These are phyloP conservation scores for Gambusia yucatana DNA, from an alignment of 2,797 vertebrate species.

Conservation along the genomic window DNA sequence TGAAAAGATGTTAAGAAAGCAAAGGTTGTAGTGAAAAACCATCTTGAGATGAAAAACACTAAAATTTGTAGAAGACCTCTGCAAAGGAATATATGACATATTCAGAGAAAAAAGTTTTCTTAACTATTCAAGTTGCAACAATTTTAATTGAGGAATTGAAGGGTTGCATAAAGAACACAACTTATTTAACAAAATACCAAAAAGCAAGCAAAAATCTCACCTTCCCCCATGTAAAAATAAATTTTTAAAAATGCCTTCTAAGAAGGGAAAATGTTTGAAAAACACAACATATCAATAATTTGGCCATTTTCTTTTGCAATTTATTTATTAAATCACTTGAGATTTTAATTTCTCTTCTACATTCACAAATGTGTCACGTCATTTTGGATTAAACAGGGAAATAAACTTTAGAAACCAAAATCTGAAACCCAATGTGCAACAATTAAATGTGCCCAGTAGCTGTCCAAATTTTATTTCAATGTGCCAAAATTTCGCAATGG, in stretches of 20 bases:
- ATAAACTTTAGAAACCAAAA: not conserved
- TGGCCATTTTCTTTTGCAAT: not conserved
- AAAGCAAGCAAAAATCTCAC: not conserved
- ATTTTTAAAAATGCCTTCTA: not conserved
- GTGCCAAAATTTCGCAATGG: not conserved
- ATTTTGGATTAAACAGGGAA: not conserved
- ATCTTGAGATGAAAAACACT: not conserved
- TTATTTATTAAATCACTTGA: not conserved
- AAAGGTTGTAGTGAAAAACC: not conserved
- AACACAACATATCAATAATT: not conserved
- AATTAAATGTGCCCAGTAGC: not conserved
- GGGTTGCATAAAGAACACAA: not conserved
- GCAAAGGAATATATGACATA: not conserved
- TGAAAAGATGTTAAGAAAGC: not conserved
- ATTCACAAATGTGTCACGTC: not conserved
- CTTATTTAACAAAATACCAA: not conserved
- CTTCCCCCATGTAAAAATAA: not conserved
- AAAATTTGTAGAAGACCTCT: not conserved
- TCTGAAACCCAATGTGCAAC: not conserved
- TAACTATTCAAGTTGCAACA: not conserved
- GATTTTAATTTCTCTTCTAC: not conserved
- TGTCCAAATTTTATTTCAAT: not conserved
- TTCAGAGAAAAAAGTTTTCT: not conserved
- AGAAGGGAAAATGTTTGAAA: not conserved
- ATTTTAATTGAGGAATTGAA: not conserved